Conservation (phyloP, 2,113 vertebrate species). For the Zosterops hypoxanthus region DNA sequence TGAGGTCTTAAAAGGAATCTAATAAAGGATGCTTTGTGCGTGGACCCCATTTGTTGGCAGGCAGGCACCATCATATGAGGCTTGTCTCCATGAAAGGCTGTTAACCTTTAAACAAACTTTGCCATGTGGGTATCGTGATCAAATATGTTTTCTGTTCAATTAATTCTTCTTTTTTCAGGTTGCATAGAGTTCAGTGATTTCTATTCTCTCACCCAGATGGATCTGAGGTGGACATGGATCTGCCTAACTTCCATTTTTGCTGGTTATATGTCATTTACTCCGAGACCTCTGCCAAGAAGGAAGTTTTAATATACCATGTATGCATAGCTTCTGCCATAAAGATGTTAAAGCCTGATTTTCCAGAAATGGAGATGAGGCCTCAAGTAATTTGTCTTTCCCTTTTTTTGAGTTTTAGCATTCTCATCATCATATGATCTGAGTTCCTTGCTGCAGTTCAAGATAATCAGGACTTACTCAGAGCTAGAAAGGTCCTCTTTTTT, state of each 20-base stretch:
- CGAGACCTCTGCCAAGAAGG: not conserved
- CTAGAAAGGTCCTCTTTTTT: not conserved
- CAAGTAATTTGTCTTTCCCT: not conserved
- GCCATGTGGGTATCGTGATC: not conserved
- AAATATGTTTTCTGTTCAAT: not conserved
- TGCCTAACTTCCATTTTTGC: not conserved
- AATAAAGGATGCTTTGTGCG: not conserved
- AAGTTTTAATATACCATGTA: not conserved
- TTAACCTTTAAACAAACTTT: not conserved
- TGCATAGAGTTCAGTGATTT: not conserved
- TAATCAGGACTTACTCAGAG: not conserved
- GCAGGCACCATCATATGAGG: not conserved
- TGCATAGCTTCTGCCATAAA: not conserved
- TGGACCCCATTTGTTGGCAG: not conserved
- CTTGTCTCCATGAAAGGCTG: not conserved
- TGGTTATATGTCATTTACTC: not conserved
- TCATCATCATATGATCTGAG: constrained; percentile 1
- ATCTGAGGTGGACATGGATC: not conserved
- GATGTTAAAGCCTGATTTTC: not conserved
- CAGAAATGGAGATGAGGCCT: not conserved
- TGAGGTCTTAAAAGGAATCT: not conserved
- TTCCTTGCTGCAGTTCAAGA: not conserved
- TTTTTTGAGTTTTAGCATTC: not conserved
- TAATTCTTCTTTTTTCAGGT: not conserved
- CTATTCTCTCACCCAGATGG: not conserved